phyloP scores from a whole-genome alignment of 2,888 invertebrate genomes.

The Merodon equestris region DNA sequence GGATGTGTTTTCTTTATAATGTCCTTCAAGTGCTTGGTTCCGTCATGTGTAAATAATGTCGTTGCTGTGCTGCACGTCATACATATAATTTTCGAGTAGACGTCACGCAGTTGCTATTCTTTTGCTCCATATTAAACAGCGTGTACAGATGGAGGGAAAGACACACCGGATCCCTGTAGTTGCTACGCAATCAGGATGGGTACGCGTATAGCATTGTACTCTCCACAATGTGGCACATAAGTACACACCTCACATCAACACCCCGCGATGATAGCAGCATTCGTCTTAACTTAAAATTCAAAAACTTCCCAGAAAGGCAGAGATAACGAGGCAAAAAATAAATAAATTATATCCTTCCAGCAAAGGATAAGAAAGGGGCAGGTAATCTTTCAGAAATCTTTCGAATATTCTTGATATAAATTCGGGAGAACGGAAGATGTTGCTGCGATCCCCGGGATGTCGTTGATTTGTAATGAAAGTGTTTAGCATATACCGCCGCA shows the following conservation, averaged over 20 bases:
- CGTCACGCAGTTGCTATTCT: conserved; percentile 39
- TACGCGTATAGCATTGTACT: conserved; percentile 37
- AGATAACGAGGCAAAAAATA: conserved; percentile 28
- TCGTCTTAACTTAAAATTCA: conserved; percentile 37
- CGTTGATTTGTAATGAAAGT: conserved; percentile 53
- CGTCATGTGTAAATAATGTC: conserved; percentile 71
- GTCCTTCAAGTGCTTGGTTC: conserved; percentile 71
- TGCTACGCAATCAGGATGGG: conserved; percentile 53
- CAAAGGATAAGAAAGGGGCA: conserved; percentile 35
- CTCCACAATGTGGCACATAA: conserved; percentile 5
- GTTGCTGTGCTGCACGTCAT: conserved; percentile 55
- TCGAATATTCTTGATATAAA: conserved; percentile 52
- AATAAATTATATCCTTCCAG: conserved; percentile 27
- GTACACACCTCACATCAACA: conserved; percentile 55
- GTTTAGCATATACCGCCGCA: conserved; percentile 46
- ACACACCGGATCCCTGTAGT: conserved; percentile 5
- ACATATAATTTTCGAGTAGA: not conserved
- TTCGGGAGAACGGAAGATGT: conserved; percentile 18
- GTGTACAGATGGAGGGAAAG: not conserved
- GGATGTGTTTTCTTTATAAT: conserved; percentile 70
- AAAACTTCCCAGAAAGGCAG: conserved; percentile 36
- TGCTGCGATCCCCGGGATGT: conserved; percentile 16
- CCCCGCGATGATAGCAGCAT: conserved; percentile 37
- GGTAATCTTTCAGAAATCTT: conserved; percentile 43
- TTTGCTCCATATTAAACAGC: conserved; percentile 22